Evolutionary conservation across 1,140 invertebrate species (phyloP), one percentile per base, ranked within the genome.

Genomic region (Ceratina calcarata): DNA sequence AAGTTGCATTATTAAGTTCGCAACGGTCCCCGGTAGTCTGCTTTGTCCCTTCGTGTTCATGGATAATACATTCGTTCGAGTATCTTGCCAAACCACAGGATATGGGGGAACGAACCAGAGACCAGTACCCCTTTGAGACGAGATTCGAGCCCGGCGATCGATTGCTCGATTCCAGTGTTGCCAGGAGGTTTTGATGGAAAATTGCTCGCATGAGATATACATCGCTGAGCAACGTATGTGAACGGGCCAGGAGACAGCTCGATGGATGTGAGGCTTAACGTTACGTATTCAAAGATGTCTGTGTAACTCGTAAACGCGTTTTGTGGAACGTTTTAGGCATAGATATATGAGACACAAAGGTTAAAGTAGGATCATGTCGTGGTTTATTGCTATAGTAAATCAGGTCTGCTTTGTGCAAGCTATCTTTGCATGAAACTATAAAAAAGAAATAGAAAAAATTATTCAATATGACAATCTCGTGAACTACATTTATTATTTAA

Each of bases 1-100:
- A 55, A 37, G 16, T 20, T 75, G 73, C 51, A 75, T 75, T 75
- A 75, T 75, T 75, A 66, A 75, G 15, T 51, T 53, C 71, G 6
- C 22, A 49, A 73, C 70, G 22, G 45, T 24, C 27, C 16, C n/a
- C 16, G 45, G 10, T 49, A 45, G 20, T 61, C 58, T 24, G 16
- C 24, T 60, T 12, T 16, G 15, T 20, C 24, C 27, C 49, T 4
- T 8, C 18, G 13, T 3, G 6, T 27, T 16, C 53, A 13, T 55
- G 20, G 73, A 57, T 75, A 75, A 75, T 75, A 51, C 51, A 75
- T 75, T 67, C 62, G n/a, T 45, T 8, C 13, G 51, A 57, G 20
- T 32, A 12, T 24, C 62, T 75, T 67, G 32, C 62, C 62, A 75
- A 75, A 65, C 62, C 62, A 7, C 27, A 4, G 37, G 13, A 51